phyloP scores from a whole-genome alignment of 2,113 vertebrate species.

The Coryphaenoides rupestris region DNA sequence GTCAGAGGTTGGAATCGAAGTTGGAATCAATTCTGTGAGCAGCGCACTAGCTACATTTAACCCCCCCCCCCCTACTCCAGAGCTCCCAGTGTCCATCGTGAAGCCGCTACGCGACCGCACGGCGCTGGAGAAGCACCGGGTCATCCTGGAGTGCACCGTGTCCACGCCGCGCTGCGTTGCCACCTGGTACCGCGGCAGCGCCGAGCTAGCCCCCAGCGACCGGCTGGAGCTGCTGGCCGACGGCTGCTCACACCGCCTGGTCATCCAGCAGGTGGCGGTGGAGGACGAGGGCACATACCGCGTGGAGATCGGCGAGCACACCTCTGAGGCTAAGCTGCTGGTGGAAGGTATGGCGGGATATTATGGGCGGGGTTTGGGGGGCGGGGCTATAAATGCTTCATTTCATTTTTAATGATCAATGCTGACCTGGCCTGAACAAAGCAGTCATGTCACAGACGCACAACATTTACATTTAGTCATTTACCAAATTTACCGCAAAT shows the following conservation, averaged over 20 bases:
- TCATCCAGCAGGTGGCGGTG: constrained; percentile 78
- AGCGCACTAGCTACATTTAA: no score
- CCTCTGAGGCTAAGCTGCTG: constrained; percentile 78
- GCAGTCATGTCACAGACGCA: background rate
- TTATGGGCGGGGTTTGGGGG: no score
- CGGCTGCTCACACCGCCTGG: constrained; percentile 83
- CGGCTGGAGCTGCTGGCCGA: constrained; percentile 82
- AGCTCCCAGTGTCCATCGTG: constrained; percentile 83
- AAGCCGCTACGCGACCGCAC: constrained; percentile 88
- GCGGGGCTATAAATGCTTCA: no score
- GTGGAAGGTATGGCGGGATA: constrained; percentile 81
- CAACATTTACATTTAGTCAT: no score
- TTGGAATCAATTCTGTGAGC: no score
- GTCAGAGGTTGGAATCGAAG: no score
- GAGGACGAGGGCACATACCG: constrained; percentile 87
- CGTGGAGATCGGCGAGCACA: constrained; percentile 80
- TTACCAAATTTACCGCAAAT: no score
- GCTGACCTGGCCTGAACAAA: no score
- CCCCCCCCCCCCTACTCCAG: constrained; percentile 51
- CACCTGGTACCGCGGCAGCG: constrained; percentile 79
- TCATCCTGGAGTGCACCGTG: constrained; percentile 87
- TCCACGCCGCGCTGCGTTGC: constrained; percentile 76
- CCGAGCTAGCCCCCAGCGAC: constrained; percentile 75
- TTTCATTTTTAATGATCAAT: no score
- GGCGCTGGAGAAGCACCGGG: constrained; percentile 82